Percentiles rank a stretch among this genome's conserved stretches.
Evolutionary conservation across 2,113 vertebrate genomes (phyloP).

Genomic region (Empidonax alnorum): DNA sequence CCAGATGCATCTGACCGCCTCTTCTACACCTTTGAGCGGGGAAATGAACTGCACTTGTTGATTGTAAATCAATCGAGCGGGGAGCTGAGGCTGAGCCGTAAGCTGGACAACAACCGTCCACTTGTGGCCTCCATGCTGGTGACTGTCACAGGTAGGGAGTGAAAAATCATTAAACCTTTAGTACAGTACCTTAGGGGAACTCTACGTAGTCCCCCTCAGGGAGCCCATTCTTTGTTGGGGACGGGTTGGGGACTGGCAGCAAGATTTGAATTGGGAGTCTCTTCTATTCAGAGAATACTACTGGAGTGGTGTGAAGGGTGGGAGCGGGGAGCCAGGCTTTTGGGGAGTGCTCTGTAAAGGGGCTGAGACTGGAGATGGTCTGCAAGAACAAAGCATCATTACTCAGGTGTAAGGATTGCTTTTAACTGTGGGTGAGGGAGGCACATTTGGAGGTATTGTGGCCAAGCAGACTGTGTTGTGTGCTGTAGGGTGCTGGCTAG

Average conservation of each 20-base stretch:
- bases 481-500: fast-evolving
- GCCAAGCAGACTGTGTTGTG: not conserved
- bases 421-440: not conserved
- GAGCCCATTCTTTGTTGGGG: fast-evolving
- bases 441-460: not conserved
- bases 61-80: slow-evolving; percentile 95
- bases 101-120: slow-evolving; percentile 97
- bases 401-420: not conserved
- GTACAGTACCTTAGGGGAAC: not conserved
- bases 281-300: fast-evolving
- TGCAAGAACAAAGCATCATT: slow-evolving; percentile 55
- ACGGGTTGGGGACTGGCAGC: not conserved
- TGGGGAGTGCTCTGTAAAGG: not conserved
- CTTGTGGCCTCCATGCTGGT: slow-evolving; percentile 96
- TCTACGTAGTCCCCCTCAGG: fast-evolving
- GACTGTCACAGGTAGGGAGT: slow-evolving; percentile 92
- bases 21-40: slow-evolving; percentile 94
- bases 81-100: slow-evolving; percentile 93
- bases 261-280: not conserved
- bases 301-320: not conserved
- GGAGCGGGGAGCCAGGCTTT: not conserved
- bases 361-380: not conserved
- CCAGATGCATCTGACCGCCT: slow-evolving; percentile 93
- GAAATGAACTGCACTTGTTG: slow-evolving; percentile 94
- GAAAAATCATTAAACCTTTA: not conserved